Conservation (phyloP, 2,888 invertebrate species). For the Mystacides longicornis region DNA sequence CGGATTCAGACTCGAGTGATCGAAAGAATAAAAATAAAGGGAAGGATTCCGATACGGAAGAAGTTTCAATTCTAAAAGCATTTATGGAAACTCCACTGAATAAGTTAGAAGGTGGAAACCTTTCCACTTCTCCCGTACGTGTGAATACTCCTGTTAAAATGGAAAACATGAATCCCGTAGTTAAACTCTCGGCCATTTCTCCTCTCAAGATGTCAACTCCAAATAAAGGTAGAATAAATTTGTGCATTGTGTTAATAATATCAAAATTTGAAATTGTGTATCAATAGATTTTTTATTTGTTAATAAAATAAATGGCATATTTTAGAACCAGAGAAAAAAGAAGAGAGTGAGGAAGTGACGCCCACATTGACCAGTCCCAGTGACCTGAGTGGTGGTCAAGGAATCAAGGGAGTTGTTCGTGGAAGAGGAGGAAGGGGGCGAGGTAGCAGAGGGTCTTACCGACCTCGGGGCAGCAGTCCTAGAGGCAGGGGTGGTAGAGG, state of each 20-base stretch:
- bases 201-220: slow-evolving; percentile 9
- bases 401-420: neutral
- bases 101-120: slow-evolving; percentile 7
- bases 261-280: neutral
- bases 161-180: slow-evolving; percentile 13
- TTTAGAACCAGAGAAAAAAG: neutral
- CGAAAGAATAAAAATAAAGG: slow-evolving; percentile 10
- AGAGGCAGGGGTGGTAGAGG: slow-evolving; percentile 8
- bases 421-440: slow-evolving; percentile 17
- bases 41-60: slow-evolving; percentile 3
- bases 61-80: slow-evolving; percentile 5
- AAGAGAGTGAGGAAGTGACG: neutral
- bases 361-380: neutral
- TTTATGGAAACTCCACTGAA: slow-evolving; percentile 12
- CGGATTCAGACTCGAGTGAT: slow-evolving; percentile 22
- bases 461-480: slow-evolving; percentile 13
- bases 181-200: slow-evolving; percentile 21
- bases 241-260: neutral
- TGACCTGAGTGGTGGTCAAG: neutral
- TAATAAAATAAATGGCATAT: neutral
- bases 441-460: slow-evolving; percentile 17
- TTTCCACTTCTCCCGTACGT: neutral
- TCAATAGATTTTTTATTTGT: neutral
- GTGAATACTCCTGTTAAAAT: slow-evolving; percentile 7
- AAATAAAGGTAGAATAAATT: neutral